Percentiles rank a stretch among this genome's conserved stretches.
Evolutionary conservation across 2,113 vertebrate genomes (phyloP).

Genomic region (Ceyx margarethae): DNA sequence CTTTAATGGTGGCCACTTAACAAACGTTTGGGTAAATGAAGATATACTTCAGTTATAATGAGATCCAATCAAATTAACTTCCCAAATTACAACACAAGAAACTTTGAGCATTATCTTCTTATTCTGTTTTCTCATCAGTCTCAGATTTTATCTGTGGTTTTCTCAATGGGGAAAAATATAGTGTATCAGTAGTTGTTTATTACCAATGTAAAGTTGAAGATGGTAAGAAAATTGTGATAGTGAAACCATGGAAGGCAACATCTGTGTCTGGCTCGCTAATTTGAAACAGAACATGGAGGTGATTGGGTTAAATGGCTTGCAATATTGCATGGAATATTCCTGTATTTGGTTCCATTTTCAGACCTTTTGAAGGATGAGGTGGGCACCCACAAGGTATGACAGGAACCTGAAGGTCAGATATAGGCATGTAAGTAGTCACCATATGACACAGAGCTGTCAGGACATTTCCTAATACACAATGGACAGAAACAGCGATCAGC

Average conservation of each 20-base stretch:
- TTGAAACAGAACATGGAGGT: background rate
- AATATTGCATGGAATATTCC: background rate
- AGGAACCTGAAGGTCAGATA: background rate
- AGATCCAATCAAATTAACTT: background rate
- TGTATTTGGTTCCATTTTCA: background rate
- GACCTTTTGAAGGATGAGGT: background rate
- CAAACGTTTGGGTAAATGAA: background rate
- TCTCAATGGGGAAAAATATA: background rate
- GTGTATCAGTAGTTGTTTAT: background rate
- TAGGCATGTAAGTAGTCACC: fast-evolving
- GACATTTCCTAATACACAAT: background rate
- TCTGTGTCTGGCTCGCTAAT: background rate
- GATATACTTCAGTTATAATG: background rate
- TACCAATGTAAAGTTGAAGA: background rate
- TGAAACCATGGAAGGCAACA: background rate
- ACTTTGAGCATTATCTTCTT: background rate
- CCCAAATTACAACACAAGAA: background rate
- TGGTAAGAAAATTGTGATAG: background rate
- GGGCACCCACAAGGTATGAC: background rate
- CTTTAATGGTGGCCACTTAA: background rate
- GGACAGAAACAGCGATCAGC: background rate
- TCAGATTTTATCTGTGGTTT: background rate
- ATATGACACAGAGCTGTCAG: background rate
- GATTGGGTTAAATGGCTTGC: background rate
- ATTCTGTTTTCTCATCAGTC: background rate